phyloP scores from a whole-genome alignment of 2,113 vertebrate genomes.

The Calcarius ornatus region DNA sequence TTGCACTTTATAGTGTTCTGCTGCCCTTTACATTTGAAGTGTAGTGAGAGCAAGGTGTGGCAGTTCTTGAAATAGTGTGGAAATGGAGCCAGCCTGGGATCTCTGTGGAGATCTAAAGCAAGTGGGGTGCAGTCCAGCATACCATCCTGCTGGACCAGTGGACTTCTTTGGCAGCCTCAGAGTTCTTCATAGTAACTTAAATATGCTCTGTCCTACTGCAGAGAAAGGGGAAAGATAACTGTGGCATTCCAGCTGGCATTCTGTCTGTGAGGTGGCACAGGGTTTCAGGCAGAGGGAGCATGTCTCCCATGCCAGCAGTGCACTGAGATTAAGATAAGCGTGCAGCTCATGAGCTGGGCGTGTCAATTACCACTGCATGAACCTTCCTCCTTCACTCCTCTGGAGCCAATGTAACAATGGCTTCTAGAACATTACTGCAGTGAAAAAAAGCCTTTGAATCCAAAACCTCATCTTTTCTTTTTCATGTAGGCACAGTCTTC shows the following conservation, averaged over 20 bases:
- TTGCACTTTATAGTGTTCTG: slow-evolving; percentile 10
- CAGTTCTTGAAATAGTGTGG: not conserved
- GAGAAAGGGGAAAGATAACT: not conserved
- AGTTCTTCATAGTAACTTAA: not conserved
- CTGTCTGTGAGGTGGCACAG: not conserved
- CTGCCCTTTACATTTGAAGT: slow-evolving; percentile 20
- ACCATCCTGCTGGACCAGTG: not conserved
- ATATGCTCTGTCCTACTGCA: not conserved
- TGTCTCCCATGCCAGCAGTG: not conserved
- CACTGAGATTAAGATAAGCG: not conserved
- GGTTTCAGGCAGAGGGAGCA: not conserved
- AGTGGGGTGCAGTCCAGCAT: not conserved
- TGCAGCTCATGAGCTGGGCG: not conserved
- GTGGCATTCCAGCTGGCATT: not conserved
- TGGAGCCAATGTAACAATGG: not conserved
- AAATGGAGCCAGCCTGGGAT: not conserved
- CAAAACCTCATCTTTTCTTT: not conserved
- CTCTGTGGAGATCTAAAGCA: not conserved
- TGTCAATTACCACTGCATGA: not conserved
- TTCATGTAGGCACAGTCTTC: not conserved
- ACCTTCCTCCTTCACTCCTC: not conserved
- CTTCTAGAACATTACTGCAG: not conserved
- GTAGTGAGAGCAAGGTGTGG: not conserved
- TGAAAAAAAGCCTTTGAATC: not conserved
- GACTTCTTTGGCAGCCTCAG: not conserved